Percentiles rank a stretch among this genome's conserved stretches.
Conservation (phyloP, 1,140 invertebrate genomes). For the Zaprionus africanus region DNA sequence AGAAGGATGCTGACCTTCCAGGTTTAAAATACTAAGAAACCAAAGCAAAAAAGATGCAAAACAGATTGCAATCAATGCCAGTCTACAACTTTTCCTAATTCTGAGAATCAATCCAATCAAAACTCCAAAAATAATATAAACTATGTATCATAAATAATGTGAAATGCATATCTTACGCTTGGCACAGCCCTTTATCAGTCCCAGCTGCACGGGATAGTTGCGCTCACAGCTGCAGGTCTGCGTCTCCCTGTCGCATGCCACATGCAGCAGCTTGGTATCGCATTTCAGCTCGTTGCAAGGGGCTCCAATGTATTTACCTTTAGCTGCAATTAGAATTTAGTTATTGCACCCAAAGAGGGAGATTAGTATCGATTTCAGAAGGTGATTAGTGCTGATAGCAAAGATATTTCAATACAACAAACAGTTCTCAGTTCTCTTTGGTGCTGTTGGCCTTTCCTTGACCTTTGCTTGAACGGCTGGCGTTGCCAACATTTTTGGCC, state of each 20-base stretch:
- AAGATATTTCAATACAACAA: not conserved
- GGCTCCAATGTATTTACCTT: slow-evolving; percentile 90
- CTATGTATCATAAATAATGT: not conserved
- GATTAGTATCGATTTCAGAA: not conserved
- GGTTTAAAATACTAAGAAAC: too few species aligned
- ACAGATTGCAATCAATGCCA: not conserved
- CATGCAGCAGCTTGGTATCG: slow-evolving; percentile 89
- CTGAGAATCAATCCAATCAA: not conserved
- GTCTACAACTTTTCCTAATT: not conserved
- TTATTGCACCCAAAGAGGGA: not conserved
- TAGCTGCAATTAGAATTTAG: slow-evolving; percentile 84
- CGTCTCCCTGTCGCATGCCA: slow-evolving; percentile 89
- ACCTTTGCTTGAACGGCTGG: slow-evolving; percentile 28
- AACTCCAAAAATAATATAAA: not conserved
- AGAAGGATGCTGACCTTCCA: too few species aligned
- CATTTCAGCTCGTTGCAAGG: slow-evolving; percentile 89
- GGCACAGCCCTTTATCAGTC: slow-evolving; percentile 90
- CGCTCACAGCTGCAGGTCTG: slow-evolving; percentile 90
- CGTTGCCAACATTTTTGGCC: slow-evolving; percentile 24
- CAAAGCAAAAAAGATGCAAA: too few species aligned
- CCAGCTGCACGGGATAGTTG: slow-evolving; percentile 90
- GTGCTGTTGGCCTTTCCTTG: slow-evolving; percentile 30
- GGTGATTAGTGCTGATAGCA: not conserved
- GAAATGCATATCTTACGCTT: slow-evolving; percentile 88
- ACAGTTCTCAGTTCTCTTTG: not conserved